A percentile compares a stretch with the other conserved stretches of the same genome.
Conservation (phyloP, 1,140 invertebrate species). For the Catajapyx aquilonaris region DNA sequence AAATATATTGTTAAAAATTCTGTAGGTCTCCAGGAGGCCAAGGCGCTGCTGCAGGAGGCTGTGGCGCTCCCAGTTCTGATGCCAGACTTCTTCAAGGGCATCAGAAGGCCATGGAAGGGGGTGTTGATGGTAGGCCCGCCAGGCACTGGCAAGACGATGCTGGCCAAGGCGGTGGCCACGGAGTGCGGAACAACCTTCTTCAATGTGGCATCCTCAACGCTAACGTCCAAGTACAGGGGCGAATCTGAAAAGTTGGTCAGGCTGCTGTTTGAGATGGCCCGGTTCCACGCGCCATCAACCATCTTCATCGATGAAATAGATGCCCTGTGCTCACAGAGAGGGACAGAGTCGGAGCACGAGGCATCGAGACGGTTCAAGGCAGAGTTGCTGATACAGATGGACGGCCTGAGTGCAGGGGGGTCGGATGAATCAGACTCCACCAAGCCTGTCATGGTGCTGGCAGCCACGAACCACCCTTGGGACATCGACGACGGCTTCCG, state of each 20-base stretch:
- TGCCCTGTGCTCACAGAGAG: slow-evolving; percentile 85
- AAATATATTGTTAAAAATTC: no score
- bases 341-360: slow-evolving; percentile 94
- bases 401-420: slow-evolving; percentile 58
- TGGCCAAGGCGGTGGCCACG: slow-evolving; percentile 45
- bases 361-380: slow-evolving; percentile 93
- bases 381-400: slow-evolving; percentile 97
- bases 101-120: slow-evolving; percentile 34
- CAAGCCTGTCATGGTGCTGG: slow-evolving; percentile 90
- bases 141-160: slow-evolving; percentile 41
- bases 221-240: slow-evolving; percentile 51
- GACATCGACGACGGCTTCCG: slow-evolving; percentile 95
- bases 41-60: slow-evolving; percentile 86
- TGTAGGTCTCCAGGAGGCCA: slow-evolving; percentile 85
- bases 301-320: slow-evolving; percentile 99
- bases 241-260: slow-evolving; percentile 51
- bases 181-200: slow-evolving; percentile 56
- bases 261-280: slow-evolving; percentile 43
- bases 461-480: slow-evolving; percentile 99
- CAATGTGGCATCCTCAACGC: slow-evolving; percentile 42
- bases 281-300: slow-evolving; percentile 82
- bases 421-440: slow-evolving; percentile 26
- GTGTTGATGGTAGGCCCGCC: slow-evolving; percentile 36
- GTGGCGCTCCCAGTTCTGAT: slow-evolving; percentile 95
- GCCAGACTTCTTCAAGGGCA: slow-evolving; percentile 85